Conservation (phyloP, 2,888 invertebrate genomes). For the Helleia helle region DNA sequence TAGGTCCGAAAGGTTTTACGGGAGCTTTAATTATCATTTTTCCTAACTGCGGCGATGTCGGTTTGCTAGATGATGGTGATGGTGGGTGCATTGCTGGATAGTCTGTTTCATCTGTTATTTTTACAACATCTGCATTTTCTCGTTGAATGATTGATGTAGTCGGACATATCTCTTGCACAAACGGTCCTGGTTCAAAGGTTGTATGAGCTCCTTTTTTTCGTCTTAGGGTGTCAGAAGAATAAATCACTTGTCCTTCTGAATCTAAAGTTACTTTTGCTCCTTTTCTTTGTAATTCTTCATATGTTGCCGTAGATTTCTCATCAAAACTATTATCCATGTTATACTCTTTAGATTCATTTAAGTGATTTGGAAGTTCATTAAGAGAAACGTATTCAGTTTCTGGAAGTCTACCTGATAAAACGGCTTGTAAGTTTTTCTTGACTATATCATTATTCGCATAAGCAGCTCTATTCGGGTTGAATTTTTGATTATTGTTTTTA, state of each 20-base stretch:
- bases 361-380: conserved; percentile 80
- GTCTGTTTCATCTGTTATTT: conserved; percentile 58
- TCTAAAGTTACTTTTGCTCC: conserved; percentile 88
- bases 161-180: conserved; percentile 78
- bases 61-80: conserved; percentile 53
- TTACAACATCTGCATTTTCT: conserved; percentile 53
- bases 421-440: conserved; percentile 75
- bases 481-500: conserved; percentile 83
- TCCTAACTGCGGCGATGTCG: conserved; percentile 77
- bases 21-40: conserved; percentile 77
- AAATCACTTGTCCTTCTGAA: conserved; percentile 90
- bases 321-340: conserved; percentile 43
- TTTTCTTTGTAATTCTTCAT: conserved; percentile 66
- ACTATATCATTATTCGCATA: conserved; percentile 81
- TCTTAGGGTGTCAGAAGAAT: conserved; percentile 88
- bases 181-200: conserved; percentile 91
- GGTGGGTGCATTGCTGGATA: conserved; percentile 47
- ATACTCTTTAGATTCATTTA: conserved; percentile 57
- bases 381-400: conserved; percentile 87
- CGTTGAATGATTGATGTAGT: conserved; percentile 51
- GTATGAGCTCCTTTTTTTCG: conserved; percentile 86
- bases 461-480: conserved; percentile 50
- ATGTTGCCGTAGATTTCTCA: conserved; percentile 39
- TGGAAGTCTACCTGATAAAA: conserved; percentile 73
- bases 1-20: conserved; percentile 48